Conservation (phyloP, 1,140 invertebrate genomes). For the Carposina sasakii region DNA sequence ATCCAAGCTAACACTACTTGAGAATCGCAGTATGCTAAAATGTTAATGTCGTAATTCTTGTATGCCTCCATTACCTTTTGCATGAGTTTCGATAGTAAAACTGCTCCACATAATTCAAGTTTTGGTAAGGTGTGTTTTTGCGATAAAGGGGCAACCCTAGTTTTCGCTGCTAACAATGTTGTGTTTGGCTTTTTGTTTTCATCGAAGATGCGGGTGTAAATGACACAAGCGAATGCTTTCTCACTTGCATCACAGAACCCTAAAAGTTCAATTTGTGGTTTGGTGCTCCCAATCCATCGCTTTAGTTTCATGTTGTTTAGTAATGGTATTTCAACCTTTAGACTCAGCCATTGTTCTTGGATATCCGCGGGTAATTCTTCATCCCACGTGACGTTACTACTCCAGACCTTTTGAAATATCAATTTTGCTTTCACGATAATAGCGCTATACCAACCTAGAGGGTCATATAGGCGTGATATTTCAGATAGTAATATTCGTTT, state of each 20-base stretch:
- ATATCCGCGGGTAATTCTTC: no score
- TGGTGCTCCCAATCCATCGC: constrained; percentile 20
- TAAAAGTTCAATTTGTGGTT: constrained; percentile 24
- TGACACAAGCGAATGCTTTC: constrained; percentile 24
- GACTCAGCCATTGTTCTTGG: no score
- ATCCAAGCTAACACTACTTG: constrained; percentile 41
- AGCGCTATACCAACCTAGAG: constrained; percentile 44
- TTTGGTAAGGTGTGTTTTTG: constrained; percentile 56
- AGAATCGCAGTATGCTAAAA: constrained; percentile 34
- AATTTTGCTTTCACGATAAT: constrained; percentile 47
- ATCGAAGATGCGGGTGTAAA: constrained; percentile 31
- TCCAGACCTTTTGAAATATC: constrained; percentile 51
- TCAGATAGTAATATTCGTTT: constrained; percentile 38
- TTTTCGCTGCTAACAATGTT: constrained; percentile 42
- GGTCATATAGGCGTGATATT: constrained; percentile 42
- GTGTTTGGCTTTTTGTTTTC: constrained; percentile 12
- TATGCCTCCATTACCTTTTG: constrained; percentile 21
- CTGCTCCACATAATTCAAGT: constrained; percentile 62
- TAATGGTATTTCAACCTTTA: no score
- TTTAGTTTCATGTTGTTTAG: no score
- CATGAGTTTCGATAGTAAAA: constrained; percentile 41
- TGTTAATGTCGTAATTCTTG: constrained; percentile 2
- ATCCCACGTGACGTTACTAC: constrained; percentile 39
- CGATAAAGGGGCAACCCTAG: constrained; percentile 53
- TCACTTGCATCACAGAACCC: constrained; percentile 42